Conservation (phyloP, 1,140 invertebrate genomes). For the Adelges cooleyi region DNA sequence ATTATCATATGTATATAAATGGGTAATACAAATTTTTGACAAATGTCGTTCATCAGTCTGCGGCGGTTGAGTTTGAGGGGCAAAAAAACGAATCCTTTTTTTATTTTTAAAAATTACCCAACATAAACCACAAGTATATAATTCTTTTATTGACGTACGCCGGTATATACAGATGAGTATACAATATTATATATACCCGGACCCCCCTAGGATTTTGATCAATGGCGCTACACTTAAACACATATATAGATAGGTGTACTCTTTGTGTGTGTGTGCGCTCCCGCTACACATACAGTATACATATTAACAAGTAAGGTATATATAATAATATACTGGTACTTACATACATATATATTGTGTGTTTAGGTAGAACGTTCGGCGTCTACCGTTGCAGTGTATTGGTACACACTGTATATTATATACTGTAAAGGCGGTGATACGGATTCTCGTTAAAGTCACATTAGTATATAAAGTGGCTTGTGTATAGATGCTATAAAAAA, state of each 20-base stretch:
- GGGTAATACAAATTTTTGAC: neutral
- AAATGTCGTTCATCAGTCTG: constrained; percentile 21
- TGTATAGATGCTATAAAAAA: too few relatives aligned
- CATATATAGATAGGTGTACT: neutral
- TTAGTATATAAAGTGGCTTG: neutral
- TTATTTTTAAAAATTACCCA: too few relatives aligned
- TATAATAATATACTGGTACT: too few relatives aligned
- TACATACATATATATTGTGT: too few relatives aligned
- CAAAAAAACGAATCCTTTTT: too few relatives aligned
- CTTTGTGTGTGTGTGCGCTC: neutral
- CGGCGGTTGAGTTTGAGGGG: neutral
- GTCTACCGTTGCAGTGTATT: too few relatives aligned
- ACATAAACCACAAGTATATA: constrained; percentile 7
- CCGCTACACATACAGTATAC: too few relatives aligned
- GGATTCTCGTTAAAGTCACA: constrained; percentile 12
- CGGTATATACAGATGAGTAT: neutral
- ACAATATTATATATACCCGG: neutral
- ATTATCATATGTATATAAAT: neutral
- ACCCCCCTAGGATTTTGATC: constrained; percentile 22
- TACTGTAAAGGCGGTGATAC: too few relatives aligned
- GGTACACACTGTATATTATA: too few relatives aligned
- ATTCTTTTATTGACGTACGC: constrained; percentile 18
- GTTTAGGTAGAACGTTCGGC: too few relatives aligned
- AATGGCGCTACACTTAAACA: constrained; percentile 1
- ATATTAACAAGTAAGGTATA: too few relatives aligned